phyloP scores from a whole-genome alignment of 1,140 invertebrate species.

The Telenomus remus region DNA sequence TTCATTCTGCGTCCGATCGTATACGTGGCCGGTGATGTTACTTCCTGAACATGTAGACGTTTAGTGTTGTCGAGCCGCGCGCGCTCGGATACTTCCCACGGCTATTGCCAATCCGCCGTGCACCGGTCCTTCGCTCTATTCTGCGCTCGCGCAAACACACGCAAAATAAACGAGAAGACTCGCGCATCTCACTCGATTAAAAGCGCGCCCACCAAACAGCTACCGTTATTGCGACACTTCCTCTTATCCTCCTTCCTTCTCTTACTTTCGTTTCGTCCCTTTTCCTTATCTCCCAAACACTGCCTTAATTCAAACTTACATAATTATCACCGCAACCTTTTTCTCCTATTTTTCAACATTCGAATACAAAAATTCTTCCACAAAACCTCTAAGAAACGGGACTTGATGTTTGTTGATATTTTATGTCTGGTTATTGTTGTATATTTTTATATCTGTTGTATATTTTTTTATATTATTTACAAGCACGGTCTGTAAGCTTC shows the following conservation, averaged over 20 bases:
- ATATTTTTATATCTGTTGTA: background rate
- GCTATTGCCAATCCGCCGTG: slow-evolving; percentile 68
- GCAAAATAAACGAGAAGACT: slow-evolving; percentile 62
- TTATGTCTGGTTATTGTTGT: no score
- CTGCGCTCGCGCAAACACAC: slow-evolving; percentile 43
- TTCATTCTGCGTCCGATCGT: slow-evolving; percentile 60
- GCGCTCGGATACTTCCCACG: slow-evolving; percentile 71
- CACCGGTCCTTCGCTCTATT: slow-evolving; percentile 54
- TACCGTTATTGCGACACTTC: slow-evolving; percentile 9
- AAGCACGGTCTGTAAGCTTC: no score
- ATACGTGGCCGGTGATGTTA: slow-evolving; percentile 56
- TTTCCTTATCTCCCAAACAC: background rate
- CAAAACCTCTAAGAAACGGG: no score
- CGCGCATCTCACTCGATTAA: slow-evolving; percentile 45
- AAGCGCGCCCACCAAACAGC: slow-evolving; percentile 32
- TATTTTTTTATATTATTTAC: no score
- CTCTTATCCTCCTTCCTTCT: slow-evolving; percentile 8
- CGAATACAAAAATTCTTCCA: no score
- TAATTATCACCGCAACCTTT: no score
- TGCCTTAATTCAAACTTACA: no score
- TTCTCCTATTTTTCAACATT: no score
- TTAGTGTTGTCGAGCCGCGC: slow-evolving; percentile 69
- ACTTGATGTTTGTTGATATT: no score
- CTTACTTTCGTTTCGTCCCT: slow-evolving; percentile 7
- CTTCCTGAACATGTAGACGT: slow-evolving; percentile 57